Evolutionary conservation across 2,797 vertebrate species (phyloP), one percentile per base, ranked within the genome.

Genomic region (Hybognathus amarus): DNA sequence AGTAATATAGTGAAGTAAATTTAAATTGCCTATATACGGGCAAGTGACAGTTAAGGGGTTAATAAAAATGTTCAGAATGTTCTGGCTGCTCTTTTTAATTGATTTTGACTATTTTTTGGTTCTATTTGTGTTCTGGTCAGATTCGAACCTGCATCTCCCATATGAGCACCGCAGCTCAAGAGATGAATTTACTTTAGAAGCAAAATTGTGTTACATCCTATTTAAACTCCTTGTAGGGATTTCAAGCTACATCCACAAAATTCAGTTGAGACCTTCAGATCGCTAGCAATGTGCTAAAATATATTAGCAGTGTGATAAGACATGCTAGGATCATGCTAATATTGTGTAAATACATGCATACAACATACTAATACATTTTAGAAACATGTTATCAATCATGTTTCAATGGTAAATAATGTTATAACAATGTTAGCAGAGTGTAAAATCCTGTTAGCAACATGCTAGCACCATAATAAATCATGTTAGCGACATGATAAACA

Each of bases 61-160:
- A n/a, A n/a, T n/a, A n/a, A n/a, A n/a, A n/a, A n/a, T 30, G 69
- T 30, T 71, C 40, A 27, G 68, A 70, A 70, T 47, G 68, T 70
- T 70, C n/a, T 70, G 15, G 69, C 69, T 50, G 69, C 45, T 30
- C 45, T 12, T 17, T 47, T 71, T 10, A 5, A 5, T 50, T 6
- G 24, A 18, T 30, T 47, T 50, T 4, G 69, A 30, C 38, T 50
- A 5, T 27, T 50, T 50, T 71, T 10, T 18, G n/a, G 0, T 9
- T 47, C 1, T 18, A 24, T 17, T 69, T 69, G 22, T 45, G 38
- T 69, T 42, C 12, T 2, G 40, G 22, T 24, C 40, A 70, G 68
- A 70, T 45, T 45, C 68, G 0, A 70, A 47, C 40, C 68, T 45
- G 40, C 13, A 2, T 27, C 40, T 45, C n/a, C 8, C 7, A 17